Evolutionary conservation across 2,888 invertebrate species (phyloP).

Genomic region (Ophraella communa): DNA sequence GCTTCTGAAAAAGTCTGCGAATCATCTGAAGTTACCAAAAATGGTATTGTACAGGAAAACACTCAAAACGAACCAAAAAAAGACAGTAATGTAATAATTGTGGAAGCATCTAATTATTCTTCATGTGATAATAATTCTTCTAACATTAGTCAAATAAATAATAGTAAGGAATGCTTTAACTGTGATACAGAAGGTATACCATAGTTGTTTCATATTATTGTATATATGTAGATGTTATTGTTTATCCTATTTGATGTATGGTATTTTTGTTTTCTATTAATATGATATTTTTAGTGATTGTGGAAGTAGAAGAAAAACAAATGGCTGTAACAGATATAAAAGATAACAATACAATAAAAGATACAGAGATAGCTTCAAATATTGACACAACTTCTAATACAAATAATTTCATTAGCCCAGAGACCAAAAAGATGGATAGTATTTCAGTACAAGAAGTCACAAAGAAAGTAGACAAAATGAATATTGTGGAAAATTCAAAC

Average conservation of each 20-base stretch:
- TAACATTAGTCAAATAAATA: not conserved
- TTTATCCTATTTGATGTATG: not conserved
- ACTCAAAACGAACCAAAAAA: not conserved
- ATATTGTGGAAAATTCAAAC: slow-evolving; percentile 13
- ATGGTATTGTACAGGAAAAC: not conserved
- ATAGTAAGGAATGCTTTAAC: not conserved
- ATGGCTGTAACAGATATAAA: not conserved
- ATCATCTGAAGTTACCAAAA: not conserved
- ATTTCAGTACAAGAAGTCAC: slow-evolving; percentile 10
- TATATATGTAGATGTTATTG: too few relatives aligned
- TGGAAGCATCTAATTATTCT: not conserved
- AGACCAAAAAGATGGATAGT: not conserved
- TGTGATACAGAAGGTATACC: slow-evolving; percentile 6
- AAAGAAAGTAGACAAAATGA: slow-evolving; percentile 21
- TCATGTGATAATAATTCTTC: slow-evolving; percentile 12
- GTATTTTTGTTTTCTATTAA: not conserved
- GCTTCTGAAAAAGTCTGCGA: not conserved
- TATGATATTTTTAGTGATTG: not conserved
- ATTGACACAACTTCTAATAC: not conserved
- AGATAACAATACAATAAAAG: not conserved
- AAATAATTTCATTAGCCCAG: not conserved
- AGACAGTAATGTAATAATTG: not conserved
- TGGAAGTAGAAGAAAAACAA: not conserved
- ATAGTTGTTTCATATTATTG: too few relatives aligned
- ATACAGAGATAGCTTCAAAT: not conserved